These are phyloP conservation scores for Chesias legatella DNA, from an alignment of 2,888 invertebrate species.

Conservation along the genomic window DNA sequence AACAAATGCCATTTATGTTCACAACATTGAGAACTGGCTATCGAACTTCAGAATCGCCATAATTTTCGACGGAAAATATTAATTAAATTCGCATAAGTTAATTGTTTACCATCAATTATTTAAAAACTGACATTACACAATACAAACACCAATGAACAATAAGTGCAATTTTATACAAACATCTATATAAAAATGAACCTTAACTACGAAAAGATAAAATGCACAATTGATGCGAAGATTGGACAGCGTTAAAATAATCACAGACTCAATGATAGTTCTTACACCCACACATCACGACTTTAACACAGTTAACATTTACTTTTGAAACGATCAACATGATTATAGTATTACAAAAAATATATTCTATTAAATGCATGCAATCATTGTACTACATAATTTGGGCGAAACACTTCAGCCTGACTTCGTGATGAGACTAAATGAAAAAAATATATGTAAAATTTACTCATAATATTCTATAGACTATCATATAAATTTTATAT, in stretches of 20 bases:
- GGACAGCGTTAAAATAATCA: slow-evolving; percentile 36
- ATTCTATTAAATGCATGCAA: slow-evolving; percentile 71
- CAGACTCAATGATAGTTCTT: slow-evolving; percentile 23
- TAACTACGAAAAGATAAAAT: slow-evolving; percentile 19
- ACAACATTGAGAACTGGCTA: no score
- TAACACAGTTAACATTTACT: slow-evolving; percentile 36
- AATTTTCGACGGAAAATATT: no score
- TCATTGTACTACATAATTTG: slow-evolving; percentile 58
- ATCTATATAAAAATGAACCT: slow-evolving; percentile 20
- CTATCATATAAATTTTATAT: slow-evolving; percentile 58
- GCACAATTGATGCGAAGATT: slow-evolving; percentile 23
- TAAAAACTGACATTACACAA: no score
- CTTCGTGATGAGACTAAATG: slow-evolving; percentile 29
- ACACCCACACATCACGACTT: slow-evolving; percentile 34
- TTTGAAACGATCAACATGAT: slow-evolving; percentile 39
- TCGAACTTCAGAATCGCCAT: no score
- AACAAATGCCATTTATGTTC: no score
- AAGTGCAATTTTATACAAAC: slow-evolving; percentile 10
- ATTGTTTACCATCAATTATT: no score
- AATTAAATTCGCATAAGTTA: no score
- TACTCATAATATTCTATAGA: slow-evolving; percentile 44
- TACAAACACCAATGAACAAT: background rate
- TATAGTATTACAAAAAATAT: slow-evolving; percentile 45
- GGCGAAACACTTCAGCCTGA: slow-evolving; percentile 36
- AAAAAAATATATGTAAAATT: slow-evolving; percentile 43